Conservation (phyloP, 2,888 invertebrate genomes). For the Erynnis tages region DNA sequence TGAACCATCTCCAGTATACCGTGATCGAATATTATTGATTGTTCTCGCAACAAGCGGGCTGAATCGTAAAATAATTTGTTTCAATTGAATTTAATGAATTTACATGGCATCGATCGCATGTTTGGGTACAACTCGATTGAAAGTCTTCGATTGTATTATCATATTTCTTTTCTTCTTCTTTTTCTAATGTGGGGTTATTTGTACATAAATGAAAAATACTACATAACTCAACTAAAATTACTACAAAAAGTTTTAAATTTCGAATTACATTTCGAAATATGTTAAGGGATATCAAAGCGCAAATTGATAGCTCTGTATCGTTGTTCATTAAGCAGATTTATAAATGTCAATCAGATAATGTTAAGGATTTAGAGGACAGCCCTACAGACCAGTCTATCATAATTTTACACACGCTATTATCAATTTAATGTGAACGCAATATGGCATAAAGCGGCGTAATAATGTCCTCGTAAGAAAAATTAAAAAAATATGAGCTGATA, state of each 20-base stretch:
- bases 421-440: conserved; percentile 25
- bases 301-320: too few species aligned
- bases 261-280: too few species aligned
- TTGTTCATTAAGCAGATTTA: too few species aligned
- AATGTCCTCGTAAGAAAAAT: not conserved
- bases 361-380: conserved; percentile 1
- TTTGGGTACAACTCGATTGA: not conserved
- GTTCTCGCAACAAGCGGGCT: conserved; percentile 56
- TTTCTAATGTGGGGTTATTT: too few species aligned
- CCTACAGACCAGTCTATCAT: conserved; percentile 11
- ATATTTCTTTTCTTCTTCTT: too few species aligned
- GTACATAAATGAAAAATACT: too few species aligned
- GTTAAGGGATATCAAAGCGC: too few species aligned
- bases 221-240: too few species aligned
- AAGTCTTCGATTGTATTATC: not conserved
- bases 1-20: conserved; percentile 48
- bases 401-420: conserved; percentile 18
- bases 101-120: conserved; percentile 41
- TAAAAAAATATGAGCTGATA: too few species aligned
- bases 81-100: conserved; percentile 68
- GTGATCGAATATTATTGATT: conserved; percentile 73
- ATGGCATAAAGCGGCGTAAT: conserved; percentile 15
- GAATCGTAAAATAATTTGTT: conserved; percentile 71
- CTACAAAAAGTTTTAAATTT: too few species aligned
- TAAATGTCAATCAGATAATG: too few species aligned